Evolutionary conservation across 2,113 vertebrate genomes (phyloP).

Genomic region (Gobiocypris rarus): DNA sequence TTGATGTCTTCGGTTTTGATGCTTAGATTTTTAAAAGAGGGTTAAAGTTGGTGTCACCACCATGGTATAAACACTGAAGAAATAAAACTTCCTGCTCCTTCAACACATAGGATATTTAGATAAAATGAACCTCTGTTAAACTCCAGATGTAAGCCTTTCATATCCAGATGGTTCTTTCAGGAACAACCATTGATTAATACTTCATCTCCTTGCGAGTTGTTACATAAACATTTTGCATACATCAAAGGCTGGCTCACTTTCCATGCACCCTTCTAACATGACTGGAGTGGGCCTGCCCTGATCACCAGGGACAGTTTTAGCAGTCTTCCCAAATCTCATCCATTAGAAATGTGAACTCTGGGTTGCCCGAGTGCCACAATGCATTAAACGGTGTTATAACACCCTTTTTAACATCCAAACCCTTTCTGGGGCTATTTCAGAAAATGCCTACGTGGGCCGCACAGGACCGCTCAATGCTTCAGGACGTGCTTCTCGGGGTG

Average conservation of each 20-base stretch:
- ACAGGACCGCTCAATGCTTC: slow-evolving; percentile 34
- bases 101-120: slow-evolving; percentile 65
- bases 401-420: slow-evolving; percentile 62
- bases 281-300: slow-evolving; percentile 35
- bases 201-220: neutral
- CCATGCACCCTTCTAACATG: slow-evolving; percentile 10
- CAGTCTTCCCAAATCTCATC: slow-evolving; percentile 51
- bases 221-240: slow-evolving; percentile 39
- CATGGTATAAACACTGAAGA: slow-evolving; percentile 59
- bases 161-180: slow-evolving; percentile 54
- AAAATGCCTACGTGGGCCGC: slow-evolving; percentile 60
- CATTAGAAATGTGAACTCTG: slow-evolving; percentile 59
- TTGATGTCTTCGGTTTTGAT: neutral
- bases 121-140: slow-evolving; percentile 60
- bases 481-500: neutral
- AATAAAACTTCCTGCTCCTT: slow-evolving; percentile 61
- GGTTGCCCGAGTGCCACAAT: slow-evolving; percentile 44
- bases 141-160: slow-evolving; percentile 44
- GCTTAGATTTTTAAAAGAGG: neutral
- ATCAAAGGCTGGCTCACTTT: slow-evolving; percentile 39
- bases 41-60: neutral
- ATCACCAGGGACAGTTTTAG: slow-evolving; percentile 44
- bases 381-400: slow-evolving; percentile 61
- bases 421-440: slow-evolving; percentile 54
- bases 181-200: neutral